Evolutionary conservation across 2,797 vertebrate genomes (phyloP).

Genomic region (Micromesistius poutassou): DNA sequence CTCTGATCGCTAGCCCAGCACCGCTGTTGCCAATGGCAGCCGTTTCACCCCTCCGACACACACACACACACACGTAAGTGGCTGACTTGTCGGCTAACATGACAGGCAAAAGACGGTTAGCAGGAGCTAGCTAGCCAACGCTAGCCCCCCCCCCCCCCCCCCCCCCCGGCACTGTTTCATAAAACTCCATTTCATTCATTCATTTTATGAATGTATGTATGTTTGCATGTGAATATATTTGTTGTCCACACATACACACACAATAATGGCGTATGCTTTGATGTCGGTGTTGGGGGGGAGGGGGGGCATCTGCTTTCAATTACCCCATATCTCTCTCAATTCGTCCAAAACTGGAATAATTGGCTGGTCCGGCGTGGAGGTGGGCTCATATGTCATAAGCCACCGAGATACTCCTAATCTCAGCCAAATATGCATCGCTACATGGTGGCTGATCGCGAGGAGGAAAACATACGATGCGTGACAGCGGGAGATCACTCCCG

Average conservation of each 20-base stretch:
- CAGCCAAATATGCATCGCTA: constrained; percentile 36
- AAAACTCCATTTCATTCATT: background rate
- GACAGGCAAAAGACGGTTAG: constrained; percentile 6
- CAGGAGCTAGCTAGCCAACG: background rate
- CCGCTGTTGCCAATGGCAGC: constrained; percentile 35
- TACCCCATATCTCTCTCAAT: background rate
- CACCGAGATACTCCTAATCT: constrained; percentile 30
- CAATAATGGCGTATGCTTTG: background rate
- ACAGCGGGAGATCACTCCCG: constrained; percentile 30
- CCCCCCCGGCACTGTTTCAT: background rate
- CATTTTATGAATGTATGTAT: constrained; percentile 1
- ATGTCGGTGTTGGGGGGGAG: background rate
- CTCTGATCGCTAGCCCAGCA: constrained; percentile 47
- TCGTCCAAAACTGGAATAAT: background rate
- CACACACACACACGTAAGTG: constrained; percentile 4
- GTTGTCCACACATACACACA: background rate
- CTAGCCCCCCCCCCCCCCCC: no score
- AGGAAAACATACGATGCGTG: constrained; percentile 34
- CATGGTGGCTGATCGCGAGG: constrained; percentile 27
- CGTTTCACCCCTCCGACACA: constrained; percentile 12
- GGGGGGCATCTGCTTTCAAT: background rate
- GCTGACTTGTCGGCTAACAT: constrained; percentile 7
- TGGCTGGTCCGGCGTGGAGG: background rate
- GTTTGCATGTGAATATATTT: background rate
- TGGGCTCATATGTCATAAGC: background rate